Conservation (phyloP, 1,140 invertebrate species). For the Semibalanus balanoides region DNA sequence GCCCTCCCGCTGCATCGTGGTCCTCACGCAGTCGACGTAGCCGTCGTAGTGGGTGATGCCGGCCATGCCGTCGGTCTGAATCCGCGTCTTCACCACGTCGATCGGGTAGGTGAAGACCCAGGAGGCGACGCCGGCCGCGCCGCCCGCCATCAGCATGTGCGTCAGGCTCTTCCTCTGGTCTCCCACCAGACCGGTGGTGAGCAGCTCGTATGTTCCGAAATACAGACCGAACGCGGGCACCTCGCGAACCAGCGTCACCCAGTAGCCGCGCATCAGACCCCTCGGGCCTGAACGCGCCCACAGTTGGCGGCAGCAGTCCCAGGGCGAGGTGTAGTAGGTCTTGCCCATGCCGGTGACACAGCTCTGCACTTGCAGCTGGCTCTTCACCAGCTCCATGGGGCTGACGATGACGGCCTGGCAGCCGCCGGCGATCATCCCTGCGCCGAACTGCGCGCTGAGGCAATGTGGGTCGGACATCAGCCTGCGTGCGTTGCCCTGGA, state of each 20-base stretch:
- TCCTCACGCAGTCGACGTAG: constrained; percentile 51
- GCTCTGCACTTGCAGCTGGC: constrained; percentile 50
- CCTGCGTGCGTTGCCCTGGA: constrained; percentile 61
- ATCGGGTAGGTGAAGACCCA: constrained; percentile 76
- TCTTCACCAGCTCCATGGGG: constrained; percentile 78
- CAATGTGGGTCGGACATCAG: constrained; percentile 39
- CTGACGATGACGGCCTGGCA: constrained; percentile 64
- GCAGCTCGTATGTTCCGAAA: constrained; percentile 56
- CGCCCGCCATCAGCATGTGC: constrained; percentile 57
- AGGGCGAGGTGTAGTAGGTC: constrained; percentile 34
- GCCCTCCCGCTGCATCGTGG: constrained; percentile 53
- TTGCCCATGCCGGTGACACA: constrained; percentile 14
- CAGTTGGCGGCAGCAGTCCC: constrained; percentile 49
- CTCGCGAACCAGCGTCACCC: constrained; percentile 57
- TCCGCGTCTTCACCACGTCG: constrained; percentile 74
- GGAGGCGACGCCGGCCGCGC: constrained; percentile 61
- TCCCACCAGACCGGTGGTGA: constrained; percentile 30
- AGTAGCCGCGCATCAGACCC: constrained; percentile 58
- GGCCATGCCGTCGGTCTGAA: constrained; percentile 56
- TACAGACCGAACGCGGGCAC: constrained; percentile 53
- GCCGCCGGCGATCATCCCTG: constrained; percentile 45
- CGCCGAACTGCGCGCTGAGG: constrained; percentile 31
- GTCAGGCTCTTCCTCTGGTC: constrained; percentile 19
- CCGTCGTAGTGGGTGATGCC: constrained; percentile 41
- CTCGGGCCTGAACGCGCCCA: constrained; percentile 43